Base-by-base conservation (phyloP, 2,888 invertebrate genomes). In the Seladonia tumulorum region DNA sequence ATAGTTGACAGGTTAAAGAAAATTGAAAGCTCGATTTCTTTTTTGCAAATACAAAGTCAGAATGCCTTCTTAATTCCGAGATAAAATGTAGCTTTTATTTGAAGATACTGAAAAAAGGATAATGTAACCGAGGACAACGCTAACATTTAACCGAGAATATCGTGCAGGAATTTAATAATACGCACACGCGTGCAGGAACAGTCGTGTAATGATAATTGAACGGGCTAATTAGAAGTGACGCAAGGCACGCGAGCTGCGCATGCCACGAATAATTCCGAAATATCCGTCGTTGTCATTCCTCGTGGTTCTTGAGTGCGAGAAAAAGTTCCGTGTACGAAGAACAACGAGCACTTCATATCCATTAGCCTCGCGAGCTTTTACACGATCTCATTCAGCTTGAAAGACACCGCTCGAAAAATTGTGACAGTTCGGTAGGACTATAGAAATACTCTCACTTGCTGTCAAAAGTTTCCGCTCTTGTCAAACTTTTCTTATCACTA, bases 191-290 rank as follows among this genome's bases (percentile, higher is more conserved):
- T 80, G 81, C 66, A 73, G 76, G 42, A 87, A 47, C 63, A 85
- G 76, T 71, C 83, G 81, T 86, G 86, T 79, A 90, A 86, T 89
- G 88, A 92, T 91, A 93, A 92, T 93, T 92, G 91, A 91, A 88
- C 87, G 85, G 90, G 89, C 87, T 93, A 93, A 93, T 94, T 93
- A 91, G 89, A 82, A 84, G 83, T 79, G 90, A 90, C 92, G 89
- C 89, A 89, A 93, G 91, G 90, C 93, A 93, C 93, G 93, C 93
- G 87, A 93, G 81, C 90, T 63, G 77, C 79, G 89, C 89, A 93
- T 93, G 89, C 91, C 85, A 75, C 68, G 87, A 89, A 93, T 87
- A 85, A 90, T 90, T 83, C 85, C 76, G 73, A 85, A 82, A 83
- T 74, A 66, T 74, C 49, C 66, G 60, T 49, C 68, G 75, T 81